A percentile compares a stretch with the other conserved stretches of the same genome.
Conservation (phyloP, 2,113 vertebrate species). For the Perca flavescens region DNA sequence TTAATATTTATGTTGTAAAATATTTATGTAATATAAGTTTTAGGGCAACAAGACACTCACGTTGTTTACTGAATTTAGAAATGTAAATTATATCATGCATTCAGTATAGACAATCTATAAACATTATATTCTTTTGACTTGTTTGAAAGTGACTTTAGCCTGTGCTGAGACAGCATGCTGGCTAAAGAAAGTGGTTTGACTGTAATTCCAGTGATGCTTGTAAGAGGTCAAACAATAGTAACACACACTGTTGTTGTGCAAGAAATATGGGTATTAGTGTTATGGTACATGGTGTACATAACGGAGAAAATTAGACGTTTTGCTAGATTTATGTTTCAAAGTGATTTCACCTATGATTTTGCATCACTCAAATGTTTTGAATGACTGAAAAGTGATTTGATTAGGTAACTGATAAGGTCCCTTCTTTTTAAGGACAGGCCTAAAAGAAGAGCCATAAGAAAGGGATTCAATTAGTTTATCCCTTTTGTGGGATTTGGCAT, state of each 20-base stretch:
- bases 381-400: not conserved
- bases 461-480: slow-evolving; percentile 30
- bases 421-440: not conserved
- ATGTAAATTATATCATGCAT: not conserved
- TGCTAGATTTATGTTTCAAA: not conserved
- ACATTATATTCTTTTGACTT: not conserved
- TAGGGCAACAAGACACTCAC: too few relatives aligned
- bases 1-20: not conserved
- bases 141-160: not conserved
- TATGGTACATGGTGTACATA: not conserved
- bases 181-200: not conserved
- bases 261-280: not conserved
- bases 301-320: not conserved
- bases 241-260: not conserved
- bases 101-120: not conserved
- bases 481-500: slow-evolving; percentile 23
- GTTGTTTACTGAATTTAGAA: too few relatives aligned
- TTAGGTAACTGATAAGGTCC: not conserved
- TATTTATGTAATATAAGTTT: too few relatives aligned
- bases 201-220: not conserved
- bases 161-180: not conserved
- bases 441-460: not conserved
- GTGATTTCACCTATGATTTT: not conserved
- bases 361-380: not conserved
- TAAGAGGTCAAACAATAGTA: not conserved